Conservation (phyloP, 2,888 invertebrate genomes). For the Lasioglossum oenotherae region DNA sequence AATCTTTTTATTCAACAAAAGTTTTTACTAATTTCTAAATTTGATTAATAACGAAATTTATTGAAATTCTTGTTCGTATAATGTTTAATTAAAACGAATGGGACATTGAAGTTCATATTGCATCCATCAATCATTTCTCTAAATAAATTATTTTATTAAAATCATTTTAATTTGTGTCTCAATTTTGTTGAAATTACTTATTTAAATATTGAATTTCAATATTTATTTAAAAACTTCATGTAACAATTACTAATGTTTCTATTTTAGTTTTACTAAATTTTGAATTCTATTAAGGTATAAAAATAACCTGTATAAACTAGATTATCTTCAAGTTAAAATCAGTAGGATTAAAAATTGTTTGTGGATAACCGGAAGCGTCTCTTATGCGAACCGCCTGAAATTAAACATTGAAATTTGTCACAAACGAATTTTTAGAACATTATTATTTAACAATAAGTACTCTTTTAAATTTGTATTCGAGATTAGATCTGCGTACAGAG, state of each 20-base stretch:
- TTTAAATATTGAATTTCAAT: neutral
- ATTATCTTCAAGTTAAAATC: neutral
- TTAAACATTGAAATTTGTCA: constrained; percentile 5
- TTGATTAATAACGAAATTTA: neutral
- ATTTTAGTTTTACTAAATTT: neutral
- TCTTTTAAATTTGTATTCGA: neutral
- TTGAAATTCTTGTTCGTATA: neutral
- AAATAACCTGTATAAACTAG: neutral
- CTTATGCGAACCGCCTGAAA: neutral
- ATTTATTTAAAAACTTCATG: neutral
- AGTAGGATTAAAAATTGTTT: neutral
- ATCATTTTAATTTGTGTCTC: neutral
- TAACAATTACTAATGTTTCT: too few relatives aligned
- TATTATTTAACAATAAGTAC: neutral
- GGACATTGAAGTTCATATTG: neutral
- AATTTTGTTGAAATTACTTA: neutral
- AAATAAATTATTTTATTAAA: neutral
- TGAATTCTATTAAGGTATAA: neutral
- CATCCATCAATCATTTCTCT: neutral
- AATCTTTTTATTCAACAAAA: neutral
- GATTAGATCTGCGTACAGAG: constrained; percentile 24
- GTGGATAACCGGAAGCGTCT: neutral
- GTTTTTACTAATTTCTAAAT: neutral
- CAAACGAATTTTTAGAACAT: neutral
- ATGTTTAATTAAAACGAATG: neutral